Percentiles rank a stretch among this genome's conserved stretches.
Conservation (phyloP, 2,797 vertebrate species). For the Lycodopsis pacificus region DNA sequence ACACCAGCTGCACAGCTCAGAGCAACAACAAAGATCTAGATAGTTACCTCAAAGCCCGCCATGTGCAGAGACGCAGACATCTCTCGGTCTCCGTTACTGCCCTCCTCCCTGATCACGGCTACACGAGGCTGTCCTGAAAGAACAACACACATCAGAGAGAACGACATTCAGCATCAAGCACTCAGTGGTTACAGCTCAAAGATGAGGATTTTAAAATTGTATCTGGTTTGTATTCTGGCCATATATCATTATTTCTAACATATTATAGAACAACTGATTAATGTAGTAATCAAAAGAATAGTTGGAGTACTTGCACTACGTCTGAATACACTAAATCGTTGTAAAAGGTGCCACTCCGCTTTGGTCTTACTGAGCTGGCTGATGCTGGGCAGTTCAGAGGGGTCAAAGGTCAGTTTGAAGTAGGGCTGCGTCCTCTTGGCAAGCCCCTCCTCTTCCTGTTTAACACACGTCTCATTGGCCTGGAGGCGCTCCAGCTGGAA, state of each 20-base stretch:
- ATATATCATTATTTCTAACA: neutral
- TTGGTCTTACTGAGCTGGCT: constrained; percentile 77
- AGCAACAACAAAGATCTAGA: neutral
- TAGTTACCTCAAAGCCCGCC: constrained; percentile 91
- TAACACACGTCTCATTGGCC: constrained; percentile 84
- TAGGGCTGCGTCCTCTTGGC: constrained; percentile 83
- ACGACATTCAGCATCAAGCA: neutral
- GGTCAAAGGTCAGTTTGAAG: constrained; percentile 87
- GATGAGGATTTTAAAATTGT: neutral
- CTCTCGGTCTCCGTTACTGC: constrained; percentile 94
- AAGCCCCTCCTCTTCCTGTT: constrained; percentile 87
- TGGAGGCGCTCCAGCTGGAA: constrained; percentile 92
- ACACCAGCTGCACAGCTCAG: neutral
- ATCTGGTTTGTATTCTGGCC: neutral
- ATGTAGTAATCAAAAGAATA: too few species aligned
- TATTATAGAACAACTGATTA: neutral
- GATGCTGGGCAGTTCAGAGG: constrained; percentile 70
- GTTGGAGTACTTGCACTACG: neutral
- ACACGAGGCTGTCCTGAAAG: constrained; percentile 81
- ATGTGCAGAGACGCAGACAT: constrained; percentile 90
- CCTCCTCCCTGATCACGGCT: constrained; percentile 91
- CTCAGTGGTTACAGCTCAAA: neutral
- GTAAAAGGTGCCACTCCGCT: neutral
- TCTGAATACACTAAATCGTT: neutral
- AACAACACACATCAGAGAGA: neutral